Conservation (phyloP, 1,140 invertebrate species). For the Muscidifurax raptorellus region DNA sequence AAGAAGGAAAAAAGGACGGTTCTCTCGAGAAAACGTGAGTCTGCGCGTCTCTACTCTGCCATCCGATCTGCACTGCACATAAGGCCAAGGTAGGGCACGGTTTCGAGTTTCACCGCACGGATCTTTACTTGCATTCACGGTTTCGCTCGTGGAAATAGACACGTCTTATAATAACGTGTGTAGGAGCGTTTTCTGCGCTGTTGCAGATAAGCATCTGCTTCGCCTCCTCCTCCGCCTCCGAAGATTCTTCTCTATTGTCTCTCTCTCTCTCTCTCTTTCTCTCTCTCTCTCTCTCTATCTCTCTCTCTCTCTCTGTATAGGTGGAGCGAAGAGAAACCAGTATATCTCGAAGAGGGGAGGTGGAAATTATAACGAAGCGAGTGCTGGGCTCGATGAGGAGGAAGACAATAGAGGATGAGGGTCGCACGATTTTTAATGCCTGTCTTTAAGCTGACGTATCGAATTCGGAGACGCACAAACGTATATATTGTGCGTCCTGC, state of each 20-base stretch:
- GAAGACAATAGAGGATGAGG: slow-evolving; percentile 10
- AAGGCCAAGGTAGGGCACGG: slow-evolving; percentile 48
- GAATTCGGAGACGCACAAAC: not conserved
- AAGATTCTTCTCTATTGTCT: slow-evolving; percentile 13
- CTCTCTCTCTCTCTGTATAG: too few species aligned
- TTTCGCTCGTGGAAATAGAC: slow-evolving; percentile 43
- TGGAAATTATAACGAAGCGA: slow-evolving; percentile 39
- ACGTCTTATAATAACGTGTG: not conserved
- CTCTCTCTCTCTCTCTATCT: too few species aligned
- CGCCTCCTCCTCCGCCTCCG: not conserved
- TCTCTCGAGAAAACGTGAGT: slow-evolving; percentile 11
- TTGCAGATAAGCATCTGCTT: slow-evolving; percentile 40
- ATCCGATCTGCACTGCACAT: slow-evolving; percentile 50
- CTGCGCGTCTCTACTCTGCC: slow-evolving; percentile 8
- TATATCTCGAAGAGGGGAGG: not conserved
- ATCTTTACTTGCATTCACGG: slow-evolving; percentile 21
- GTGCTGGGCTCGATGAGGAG: not conserved
- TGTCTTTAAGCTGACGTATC: not conserved
- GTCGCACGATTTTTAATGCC: not conserved
- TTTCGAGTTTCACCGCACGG: slow-evolving; percentile 38
- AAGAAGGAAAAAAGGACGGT: not conserved
- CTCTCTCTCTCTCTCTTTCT: too few species aligned
- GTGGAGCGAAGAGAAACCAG: too few species aligned
- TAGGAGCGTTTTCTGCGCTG: slow-evolving; percentile 38
- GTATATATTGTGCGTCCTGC: not conserved